These are phyloP conservation scores for Galaxea fascicularis DNA, from an alignment of 92 coral and sea anemone genomes.

Conservation along the genomic window DNA sequence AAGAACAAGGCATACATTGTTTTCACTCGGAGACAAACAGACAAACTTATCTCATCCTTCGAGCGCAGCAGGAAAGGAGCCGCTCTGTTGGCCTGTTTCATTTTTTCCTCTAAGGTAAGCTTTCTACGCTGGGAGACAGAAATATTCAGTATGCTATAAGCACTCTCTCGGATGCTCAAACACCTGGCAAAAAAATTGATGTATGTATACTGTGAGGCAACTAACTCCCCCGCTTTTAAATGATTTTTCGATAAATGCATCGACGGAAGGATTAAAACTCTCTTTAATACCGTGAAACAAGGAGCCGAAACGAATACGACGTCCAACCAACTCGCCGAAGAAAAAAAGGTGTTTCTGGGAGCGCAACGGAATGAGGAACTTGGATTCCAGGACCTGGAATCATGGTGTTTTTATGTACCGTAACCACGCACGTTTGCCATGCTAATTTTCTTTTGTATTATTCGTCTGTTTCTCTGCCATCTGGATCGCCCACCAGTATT, in stretches of 20 bases:
- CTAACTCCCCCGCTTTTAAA: conserved; percentile 18
- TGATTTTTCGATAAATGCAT: neutral
- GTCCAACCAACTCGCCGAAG: neutral
- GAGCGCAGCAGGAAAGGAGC: too few species aligned
- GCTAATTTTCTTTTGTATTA: neutral
- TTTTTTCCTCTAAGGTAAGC: neutral
- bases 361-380: too few species aligned
- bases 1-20: too few species aligned
- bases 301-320: neutral
- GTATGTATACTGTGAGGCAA: neutral
- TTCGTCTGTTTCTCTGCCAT: neutral
- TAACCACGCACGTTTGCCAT: neutral
- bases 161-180: neutral
- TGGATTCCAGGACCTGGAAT: too few species aligned
- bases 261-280: neutral
- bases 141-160: neutral
- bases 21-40: too few species aligned
- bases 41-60: too few species aligned
- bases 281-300: neutral
- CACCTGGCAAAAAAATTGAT: conserved; percentile 21
- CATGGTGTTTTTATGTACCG: neutral
- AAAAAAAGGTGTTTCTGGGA: too few species aligned
- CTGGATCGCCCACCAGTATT: neutral
- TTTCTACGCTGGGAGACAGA: neutral
- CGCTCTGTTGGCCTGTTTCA: neutral